Evolutionary conservation across 2,113 vertebrate genomes (phyloP).

Genomic region (Calyptomena viridis): DNA sequence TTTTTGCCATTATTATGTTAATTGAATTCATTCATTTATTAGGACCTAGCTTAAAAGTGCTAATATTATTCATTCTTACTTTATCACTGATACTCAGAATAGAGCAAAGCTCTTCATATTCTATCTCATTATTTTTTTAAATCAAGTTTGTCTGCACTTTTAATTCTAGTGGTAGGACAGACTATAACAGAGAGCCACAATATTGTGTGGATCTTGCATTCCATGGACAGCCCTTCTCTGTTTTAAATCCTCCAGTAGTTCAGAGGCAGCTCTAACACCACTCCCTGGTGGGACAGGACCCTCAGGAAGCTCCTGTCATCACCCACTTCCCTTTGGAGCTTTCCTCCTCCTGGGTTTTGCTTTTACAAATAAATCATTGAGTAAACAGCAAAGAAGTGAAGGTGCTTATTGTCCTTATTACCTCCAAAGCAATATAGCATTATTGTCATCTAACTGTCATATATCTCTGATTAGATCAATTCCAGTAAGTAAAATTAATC

Average conservation of each 20-base stretch:
- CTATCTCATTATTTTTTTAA: not conserved
- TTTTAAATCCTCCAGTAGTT: accelerated
- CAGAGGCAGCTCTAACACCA: not conserved
- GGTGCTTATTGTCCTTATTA: not conserved
- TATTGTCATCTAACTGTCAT: not conserved
- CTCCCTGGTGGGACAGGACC: not conserved
- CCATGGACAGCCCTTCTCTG: not conserved
- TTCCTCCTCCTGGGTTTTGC: not conserved
- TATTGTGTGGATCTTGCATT: not conserved
- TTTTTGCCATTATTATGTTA: slow-evolving; percentile 11
- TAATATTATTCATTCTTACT: not conserved
- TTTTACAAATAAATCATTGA: too few species aligned
- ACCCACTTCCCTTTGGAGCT: not conserved
- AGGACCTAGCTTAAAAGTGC: not conserved
- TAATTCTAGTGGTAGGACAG: not conserved
- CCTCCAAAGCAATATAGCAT: not conserved
- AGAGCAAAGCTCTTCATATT: not conserved
- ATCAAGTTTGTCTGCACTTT: not conserved
- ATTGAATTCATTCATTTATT: not conserved
- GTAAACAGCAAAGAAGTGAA: not conserved
- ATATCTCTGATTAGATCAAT: not conserved
- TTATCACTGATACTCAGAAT: not conserved
- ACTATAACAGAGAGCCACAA: not conserved
- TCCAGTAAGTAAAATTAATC: not conserved
- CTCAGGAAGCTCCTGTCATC: not conserved